These are phyloP conservation scores for Antechinus flavipes DNA, from an alignment of 2,113 vertebrate genomes.

Conservation along the genomic window DNA sequence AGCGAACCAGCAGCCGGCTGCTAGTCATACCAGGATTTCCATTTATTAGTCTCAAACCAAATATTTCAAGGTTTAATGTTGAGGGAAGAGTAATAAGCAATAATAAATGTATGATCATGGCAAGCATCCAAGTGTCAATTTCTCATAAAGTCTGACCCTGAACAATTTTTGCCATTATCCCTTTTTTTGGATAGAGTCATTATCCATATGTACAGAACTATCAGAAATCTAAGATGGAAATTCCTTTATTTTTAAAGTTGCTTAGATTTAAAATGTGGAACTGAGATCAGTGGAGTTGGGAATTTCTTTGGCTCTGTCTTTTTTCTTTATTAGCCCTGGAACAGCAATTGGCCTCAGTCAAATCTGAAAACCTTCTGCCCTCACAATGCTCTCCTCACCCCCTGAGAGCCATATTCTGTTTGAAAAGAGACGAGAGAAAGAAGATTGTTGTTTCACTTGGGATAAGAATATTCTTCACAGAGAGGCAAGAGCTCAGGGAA, in stretches of 20 bases:
- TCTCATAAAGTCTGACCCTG: conserved; percentile 6
- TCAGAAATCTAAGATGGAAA: conserved; percentile 8
- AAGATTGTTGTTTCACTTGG: conserved; percentile 60
- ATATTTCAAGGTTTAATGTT: not conserved
- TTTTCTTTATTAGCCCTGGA: conserved; percentile 27
- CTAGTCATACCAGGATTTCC: conserved; percentile 14
- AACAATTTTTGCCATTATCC: conserved; percentile 11
- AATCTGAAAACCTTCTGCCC: conserved; percentile 46
- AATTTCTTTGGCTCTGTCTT: conserved; percentile 56
- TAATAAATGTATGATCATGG: not conserved
- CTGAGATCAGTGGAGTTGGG: not conserved
- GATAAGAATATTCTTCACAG: conserved; percentile 45
- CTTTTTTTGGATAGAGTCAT: conserved; percentile 11
- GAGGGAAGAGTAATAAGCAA: conserved; percentile 8
- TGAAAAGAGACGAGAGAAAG: conserved; percentile 49
- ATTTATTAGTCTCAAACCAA: not conserved
- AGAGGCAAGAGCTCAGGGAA: conserved; percentile 16
- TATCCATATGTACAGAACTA: conserved; percentile 44
- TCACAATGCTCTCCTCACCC: conserved; percentile 16
- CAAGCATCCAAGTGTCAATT: not conserved
- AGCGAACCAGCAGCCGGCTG: not conserved
- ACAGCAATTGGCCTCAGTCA: conserved; percentile 29
- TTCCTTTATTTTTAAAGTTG: conserved; percentile 30
- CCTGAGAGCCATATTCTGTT: conserved; percentile 55
- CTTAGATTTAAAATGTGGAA: conserved; percentile 27